These are phyloP conservation scores for Lochmaea crataegi DNA, from an alignment of 2,888 invertebrate species.

Conservation along the genomic window DNA sequence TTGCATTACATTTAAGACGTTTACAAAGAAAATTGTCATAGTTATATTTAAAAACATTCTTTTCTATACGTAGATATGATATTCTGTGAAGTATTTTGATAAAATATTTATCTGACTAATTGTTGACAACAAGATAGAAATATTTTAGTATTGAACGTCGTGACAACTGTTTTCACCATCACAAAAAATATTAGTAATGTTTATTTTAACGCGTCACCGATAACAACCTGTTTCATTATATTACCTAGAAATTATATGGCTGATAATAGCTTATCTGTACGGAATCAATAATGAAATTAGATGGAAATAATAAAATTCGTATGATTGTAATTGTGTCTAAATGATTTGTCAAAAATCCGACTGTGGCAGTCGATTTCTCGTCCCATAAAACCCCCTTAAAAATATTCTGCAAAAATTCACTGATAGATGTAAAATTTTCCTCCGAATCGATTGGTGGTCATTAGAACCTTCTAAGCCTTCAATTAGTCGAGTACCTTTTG, in stretches of 20 bases:
- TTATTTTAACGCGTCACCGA: constrained; percentile 16
- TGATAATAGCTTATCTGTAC: background rate
- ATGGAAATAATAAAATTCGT: background rate
- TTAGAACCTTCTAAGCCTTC: too few species aligned
- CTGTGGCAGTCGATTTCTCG: too few species aligned
- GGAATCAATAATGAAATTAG: background rate
- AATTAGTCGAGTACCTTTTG: too few species aligned
- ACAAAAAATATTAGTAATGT: constrained; percentile 22
- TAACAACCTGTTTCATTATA: constrained; percentile 17
- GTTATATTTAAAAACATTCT: too few species aligned
- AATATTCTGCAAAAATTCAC: too few species aligned
- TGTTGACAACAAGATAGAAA: background rate
- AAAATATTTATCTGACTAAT: constrained; percentile 3
- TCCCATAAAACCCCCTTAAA: too few species aligned
- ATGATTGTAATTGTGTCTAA: too few species aligned
- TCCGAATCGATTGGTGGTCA: too few species aligned
- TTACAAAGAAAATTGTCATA: too few species aligned
- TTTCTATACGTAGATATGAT: background rate
- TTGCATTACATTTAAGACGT: too few species aligned
- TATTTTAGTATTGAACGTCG: background rate
- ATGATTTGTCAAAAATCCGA: too few species aligned
- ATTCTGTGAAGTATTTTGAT: background rate
- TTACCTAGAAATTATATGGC: constrained; percentile 12
- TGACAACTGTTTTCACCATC: constrained; percentile 6
- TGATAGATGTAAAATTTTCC: too few species aligned